Base-by-base conservation (phyloP, 2,888 invertebrate genomes). In the Neoscelio sp. region DNA sequence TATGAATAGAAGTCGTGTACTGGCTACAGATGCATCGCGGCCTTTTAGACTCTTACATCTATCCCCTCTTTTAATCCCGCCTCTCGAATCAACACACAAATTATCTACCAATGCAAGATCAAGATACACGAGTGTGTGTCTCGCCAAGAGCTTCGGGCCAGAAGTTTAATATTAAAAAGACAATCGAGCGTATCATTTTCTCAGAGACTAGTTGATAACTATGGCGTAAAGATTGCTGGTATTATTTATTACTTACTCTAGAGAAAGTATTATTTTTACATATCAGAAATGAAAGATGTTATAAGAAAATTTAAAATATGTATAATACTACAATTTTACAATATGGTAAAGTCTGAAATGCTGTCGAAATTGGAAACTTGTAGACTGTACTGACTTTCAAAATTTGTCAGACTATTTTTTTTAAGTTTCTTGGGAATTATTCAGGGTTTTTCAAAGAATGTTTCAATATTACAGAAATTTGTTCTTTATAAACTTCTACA, bases 1-100 rank as follows among this genome's bases (percentile, higher is more conserved):
- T 82, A 82, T 83, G 80, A 83, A 84, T 84, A 84, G 82, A 80
- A 81, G 74, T 71, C 71, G 42, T 58, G 42, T 33, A 67, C 54
- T 67, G 73, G 77, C 74, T 73, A 50, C 78, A 65, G 78, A 81
- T 82, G 78, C 78, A 80, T 71, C 74, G 77, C 48, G 64, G 71
- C 52, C 70, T 82, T 71, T 71, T 56, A 44, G 67, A 46, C 46
- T 64, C 64, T 52, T 54, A 33, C 71, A 33, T 52, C 26, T 15
- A 40, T 44, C 67, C 44, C 35, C 50, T 38, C 56, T 58, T 64
- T 54, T 54, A 64, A 73, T 78, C 62, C 64, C 46, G 46, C 74
- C 62, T 71, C 62, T 58, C 58, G 68, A 67, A 65, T 74, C 74
- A 65, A 74, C 65, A 50, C 74, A 65, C 74, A 73, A 73, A 64